phyloP scores from a whole-genome alignment of 2,113 vertebrate species.

The Lepus timidus region DNA sequence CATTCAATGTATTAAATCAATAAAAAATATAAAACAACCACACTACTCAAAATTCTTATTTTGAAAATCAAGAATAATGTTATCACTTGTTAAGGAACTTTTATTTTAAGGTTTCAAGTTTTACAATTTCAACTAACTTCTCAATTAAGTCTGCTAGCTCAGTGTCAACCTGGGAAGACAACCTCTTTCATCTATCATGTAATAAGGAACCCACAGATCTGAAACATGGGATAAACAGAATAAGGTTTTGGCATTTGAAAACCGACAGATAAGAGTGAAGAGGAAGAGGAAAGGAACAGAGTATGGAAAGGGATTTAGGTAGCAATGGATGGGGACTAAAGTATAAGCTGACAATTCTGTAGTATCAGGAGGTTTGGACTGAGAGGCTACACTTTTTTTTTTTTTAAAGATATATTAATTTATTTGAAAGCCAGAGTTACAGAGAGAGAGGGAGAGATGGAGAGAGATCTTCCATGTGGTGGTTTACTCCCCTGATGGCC shows the following conservation, averaged over 20 bases:
- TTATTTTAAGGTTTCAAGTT: neutral
- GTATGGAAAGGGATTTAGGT: neutral
- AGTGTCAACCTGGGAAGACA: neutral
- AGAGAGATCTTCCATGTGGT: too few species aligned
- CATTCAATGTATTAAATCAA: conserved; percentile 10
- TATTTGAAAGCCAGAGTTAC: too few species aligned
- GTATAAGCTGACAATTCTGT: neutral
- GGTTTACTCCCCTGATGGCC: too few species aligned
- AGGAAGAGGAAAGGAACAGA: neutral
- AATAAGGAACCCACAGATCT: neutral
- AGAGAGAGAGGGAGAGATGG: too few species aligned
- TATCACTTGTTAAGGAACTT: neutral
- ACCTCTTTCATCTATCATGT: neutral
- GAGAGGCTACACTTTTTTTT: neutral
- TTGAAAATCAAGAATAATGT: neutral
- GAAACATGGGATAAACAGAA: neutral
- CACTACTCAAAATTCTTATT: neutral
- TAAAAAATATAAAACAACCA: neutral
- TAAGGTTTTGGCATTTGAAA: conserved; percentile 10
- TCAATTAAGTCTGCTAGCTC: neutral
- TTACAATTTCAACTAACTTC: neutral
- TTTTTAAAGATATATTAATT: too few species aligned
- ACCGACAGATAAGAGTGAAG: neutral
- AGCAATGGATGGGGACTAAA: neutral
- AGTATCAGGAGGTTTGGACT: neutral